Evolutionary conservation across 1,140 invertebrate genomes (phyloP).

Genomic region (Neodiprion virginianus): DNA sequence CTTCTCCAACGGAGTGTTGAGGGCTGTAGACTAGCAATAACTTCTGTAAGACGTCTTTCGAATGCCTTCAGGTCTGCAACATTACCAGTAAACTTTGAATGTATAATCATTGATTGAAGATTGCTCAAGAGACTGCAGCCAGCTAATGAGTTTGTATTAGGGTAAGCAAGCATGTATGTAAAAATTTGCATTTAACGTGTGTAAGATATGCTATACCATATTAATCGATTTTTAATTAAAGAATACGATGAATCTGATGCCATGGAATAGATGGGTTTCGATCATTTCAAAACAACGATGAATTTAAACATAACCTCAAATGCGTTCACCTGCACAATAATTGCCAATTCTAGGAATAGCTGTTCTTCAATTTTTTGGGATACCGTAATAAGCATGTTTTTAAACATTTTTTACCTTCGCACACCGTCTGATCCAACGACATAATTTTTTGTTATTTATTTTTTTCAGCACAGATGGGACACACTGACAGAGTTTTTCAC

Average conservation of each 20-base stretch:
- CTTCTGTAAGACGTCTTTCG: constrained; percentile 93
- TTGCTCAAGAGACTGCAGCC: constrained; percentile 6
- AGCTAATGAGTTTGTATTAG: constrained; percentile 21
- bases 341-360: constrained; percentile 30
- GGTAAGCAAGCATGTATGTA: constrained; percentile 20
- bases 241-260: background rate
- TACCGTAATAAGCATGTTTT: constrained; percentile 16
- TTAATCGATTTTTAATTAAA: too few species aligned
- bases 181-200: background rate
- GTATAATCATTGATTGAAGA: background rate
- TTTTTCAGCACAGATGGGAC: too few species aligned
- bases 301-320: constrained; percentile 19
- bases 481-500: too few species aligned
- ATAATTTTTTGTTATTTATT: constrained; percentile 46
- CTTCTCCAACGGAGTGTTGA: constrained; percentile 92
- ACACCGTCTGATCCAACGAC: constrained; percentile 79
- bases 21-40: constrained; percentile 92
- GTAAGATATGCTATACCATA: background rate
- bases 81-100: constrained; percentile 49
- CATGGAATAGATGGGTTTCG: constrained; percentile 16
- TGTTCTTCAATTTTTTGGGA: constrained; percentile 32
- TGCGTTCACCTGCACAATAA: constrained; percentile 17
- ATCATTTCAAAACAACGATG: constrained; percentile 11
- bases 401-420: constrained; percentile 68
- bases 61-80: constrained; percentile 94